Evolutionary conservation across 2,113 vertebrate species (phyloP), one percentile per base, ranked within the genome.

Genomic region (human (Homo sapiens)): DNA sequence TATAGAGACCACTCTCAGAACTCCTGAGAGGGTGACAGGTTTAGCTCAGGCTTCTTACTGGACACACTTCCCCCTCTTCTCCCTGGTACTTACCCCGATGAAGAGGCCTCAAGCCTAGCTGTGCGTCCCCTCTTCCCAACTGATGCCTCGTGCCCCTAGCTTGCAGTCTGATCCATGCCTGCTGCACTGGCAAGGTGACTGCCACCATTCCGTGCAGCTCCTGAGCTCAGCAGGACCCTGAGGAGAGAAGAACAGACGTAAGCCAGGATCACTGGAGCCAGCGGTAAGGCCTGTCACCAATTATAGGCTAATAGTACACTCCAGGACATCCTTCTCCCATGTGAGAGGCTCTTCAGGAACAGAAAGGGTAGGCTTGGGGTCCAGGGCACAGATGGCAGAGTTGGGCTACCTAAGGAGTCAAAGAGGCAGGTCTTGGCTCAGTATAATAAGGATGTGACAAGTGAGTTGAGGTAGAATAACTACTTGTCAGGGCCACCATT

Each of bases 181-280:
- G 79, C 98, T 98, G 97, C 97, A 96, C 98, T 96, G 98, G 97
- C 94, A 97, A 97, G 97, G 96, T 97, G 97, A 96, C 98, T 98
- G 98, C 98, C 98, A 98, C 97, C 98, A 98, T 98, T 97, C 97
- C 98, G 98, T 96, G 97, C 97, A 98, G 97, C 97, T 96, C 97
- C 93, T 94, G 89, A 95, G 95, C 95, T 98, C 97, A 98, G 97
- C 64, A 38, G 85, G 96, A 98, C 97, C 89, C 97, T 98, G 89
- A 83, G 30, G 57, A 93, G 45, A 94, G 76, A 96, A 95, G 64
- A 93, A 61, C 66, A 97, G 79, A 96, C 20, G 73, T 96, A 94
- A 96, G 18, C 30, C 85, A 93, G 79, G 82, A 78, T 91, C 48
- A 89, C 22, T 55, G n/a, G 30, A 86, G 50, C 43, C 55, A 83